phyloP scores from a whole-genome alignment of 2,797 vertebrate genomes.

The Zonotrichia albicollis region DNA sequence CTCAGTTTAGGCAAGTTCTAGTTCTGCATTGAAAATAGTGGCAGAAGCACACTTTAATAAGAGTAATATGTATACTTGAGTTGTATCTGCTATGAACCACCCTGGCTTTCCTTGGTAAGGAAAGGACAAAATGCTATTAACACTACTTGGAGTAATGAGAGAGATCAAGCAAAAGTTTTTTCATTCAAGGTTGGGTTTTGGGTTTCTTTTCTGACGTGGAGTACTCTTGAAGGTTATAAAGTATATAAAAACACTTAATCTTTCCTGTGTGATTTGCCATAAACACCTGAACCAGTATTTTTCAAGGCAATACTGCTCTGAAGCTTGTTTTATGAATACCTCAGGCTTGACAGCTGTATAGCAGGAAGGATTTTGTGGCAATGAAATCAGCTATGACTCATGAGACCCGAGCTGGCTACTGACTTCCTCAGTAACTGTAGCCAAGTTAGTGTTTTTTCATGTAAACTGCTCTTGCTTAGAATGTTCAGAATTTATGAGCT shows the following conservation, averaged over 20 bases:
- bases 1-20: neutral
- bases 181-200: neutral
- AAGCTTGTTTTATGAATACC: neutral
- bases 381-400: slow-evolving; percentile 22
- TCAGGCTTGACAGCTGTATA: neutral
- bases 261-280: neutral
- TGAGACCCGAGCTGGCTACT: neutral
- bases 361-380: slow-evolving; percentile 34
- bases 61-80: neutral
- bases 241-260: neutral
- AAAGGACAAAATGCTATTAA: neutral
- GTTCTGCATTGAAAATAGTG: neutral
- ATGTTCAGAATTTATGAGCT: neutral
- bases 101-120: neutral
- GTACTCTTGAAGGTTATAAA: neutral
- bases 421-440: slow-evolving; percentile 45
- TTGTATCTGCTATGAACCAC: neutral
- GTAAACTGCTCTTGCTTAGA: neutral
- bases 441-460: neutral
- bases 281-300: neutral
- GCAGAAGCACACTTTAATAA: neutral
- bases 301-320: neutral
- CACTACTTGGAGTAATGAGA: neutral
- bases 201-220: fast-evolving
- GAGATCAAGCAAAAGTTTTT: neutral